Evolutionary conservation across 2,113 vertebrate species (phyloP), one percentile per base, ranked within the genome.

Genomic region (Oreochromis spilurus): DNA sequence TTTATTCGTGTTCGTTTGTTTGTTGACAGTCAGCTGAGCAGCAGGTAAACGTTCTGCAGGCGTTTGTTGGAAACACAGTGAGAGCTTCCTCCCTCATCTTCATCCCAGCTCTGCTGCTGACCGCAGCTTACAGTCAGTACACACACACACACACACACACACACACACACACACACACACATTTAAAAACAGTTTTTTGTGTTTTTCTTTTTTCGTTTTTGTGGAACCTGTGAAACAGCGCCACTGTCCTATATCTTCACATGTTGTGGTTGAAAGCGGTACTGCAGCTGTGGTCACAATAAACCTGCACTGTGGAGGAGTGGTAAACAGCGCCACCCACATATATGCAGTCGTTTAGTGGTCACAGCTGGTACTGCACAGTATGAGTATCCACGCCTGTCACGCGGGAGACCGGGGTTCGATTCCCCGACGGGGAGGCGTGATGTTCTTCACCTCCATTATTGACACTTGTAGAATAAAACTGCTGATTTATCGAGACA

Each of bases 71-170:
- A 89, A 84, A 90, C 91, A 93, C 93, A 24, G 4, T 92, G 72
- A 87, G 91, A 62, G 12, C 57, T 5, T 81, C 88, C 75, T 87
- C 88, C 72, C 86, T 93, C 88, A 2, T 89, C 90, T 92, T 94
- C 90, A 83, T 92, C 14, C 90, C 90, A 10, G 86, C 86, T 4
- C 45, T 92, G 81, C 65, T 93, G 52, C 86, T 94, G 57, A 75
- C 34, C 1, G 57, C 81, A 31, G 62, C 62, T 9, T 50, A 89
- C 77, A 80, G 93, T 94, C 38, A 84, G 88, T 87, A 52, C 80
- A 82, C 65, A 19, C 84, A 60, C 86, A 57, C 83, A 67, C 78
- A 43, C 52, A 45, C 36, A 24, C 36, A 38, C 54, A 36, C 34
- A 31, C 60, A 79, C 53, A 58, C 78, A 60, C 84, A 48, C 67